Conservation (phyloP, 1,140 invertebrate genomes). For the Hyphantria cunea region DNA sequence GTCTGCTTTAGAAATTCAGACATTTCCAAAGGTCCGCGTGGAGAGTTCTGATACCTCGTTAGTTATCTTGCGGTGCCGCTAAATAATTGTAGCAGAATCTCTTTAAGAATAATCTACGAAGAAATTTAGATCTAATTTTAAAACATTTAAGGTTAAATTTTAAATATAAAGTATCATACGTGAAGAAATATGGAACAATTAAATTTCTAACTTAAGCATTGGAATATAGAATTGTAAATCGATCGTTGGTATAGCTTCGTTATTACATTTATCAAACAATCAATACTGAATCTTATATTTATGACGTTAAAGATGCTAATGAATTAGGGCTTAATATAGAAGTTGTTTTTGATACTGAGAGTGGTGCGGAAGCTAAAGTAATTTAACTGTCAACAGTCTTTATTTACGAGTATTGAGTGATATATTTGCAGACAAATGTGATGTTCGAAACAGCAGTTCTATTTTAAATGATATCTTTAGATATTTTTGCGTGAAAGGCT, state of each 20-base stretch:
- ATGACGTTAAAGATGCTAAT: constrained; percentile 40
- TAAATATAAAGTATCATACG: constrained; percentile 4
- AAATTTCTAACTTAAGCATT: constrained; percentile 54
- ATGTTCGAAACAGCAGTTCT: constrained; percentile 50
- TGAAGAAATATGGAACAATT: constrained; percentile 32
- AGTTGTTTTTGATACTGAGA: constrained; percentile 49
- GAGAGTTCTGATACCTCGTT: constrained; percentile 72
- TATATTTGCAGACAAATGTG: constrained; percentile 49
- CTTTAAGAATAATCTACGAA: constrained; percentile 19
- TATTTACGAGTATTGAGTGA: constrained; percentile 58
- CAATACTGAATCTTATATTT: constrained; percentile 36
- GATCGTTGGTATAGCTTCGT: constrained; percentile 38
- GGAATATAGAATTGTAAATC: constrained; percentile 59
- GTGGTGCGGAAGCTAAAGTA: constrained; percentile 62
- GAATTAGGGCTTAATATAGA: constrained; percentile 12
- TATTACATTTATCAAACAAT: constrained; percentile 15
- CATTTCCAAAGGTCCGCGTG: constrained; percentile 66
- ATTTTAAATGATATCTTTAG: constrained; percentile 41
- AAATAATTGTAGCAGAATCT: constrained; percentile 73
- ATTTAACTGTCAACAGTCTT: constrained; percentile 67
- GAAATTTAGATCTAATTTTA: constrained; percentile 35
- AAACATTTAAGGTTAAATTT: constrained; percentile 38
- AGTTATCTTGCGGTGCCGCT: constrained; percentile 68
- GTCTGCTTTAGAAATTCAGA: constrained; percentile 57
- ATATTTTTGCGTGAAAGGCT: background rate